Conservation (phyloP, 2,113 vertebrate genomes). For the Spilogale gracilis region DNA sequence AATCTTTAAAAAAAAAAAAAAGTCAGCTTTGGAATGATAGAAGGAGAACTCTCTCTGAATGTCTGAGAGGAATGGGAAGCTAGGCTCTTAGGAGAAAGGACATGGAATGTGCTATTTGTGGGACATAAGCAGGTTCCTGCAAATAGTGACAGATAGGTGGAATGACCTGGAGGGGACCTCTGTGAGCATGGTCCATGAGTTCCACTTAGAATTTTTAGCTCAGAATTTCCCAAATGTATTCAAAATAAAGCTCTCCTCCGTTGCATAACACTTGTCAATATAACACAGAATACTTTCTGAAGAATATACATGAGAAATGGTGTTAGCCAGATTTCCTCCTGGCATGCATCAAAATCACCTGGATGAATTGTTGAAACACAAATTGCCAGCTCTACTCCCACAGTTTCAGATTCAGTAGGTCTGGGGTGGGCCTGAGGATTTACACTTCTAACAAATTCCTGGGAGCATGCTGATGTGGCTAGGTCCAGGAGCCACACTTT, state of each 20-base stretch:
- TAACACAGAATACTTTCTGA: slow-evolving; percentile 18
- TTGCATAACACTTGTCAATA: neutral
- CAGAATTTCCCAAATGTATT: neutral
- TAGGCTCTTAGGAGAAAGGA: neutral
- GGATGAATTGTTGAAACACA: neutral
- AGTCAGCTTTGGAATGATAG: neutral
- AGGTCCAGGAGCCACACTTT: neutral
- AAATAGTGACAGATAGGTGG: neutral
- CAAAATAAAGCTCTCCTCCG: neutral
- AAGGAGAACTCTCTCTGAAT: neutral
- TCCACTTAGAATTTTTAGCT: neutral
- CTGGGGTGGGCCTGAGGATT: neutral
- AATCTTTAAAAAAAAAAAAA: neutral
- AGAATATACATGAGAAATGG: neutral
- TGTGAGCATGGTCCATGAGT: neutral
- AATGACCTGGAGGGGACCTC: neutral
- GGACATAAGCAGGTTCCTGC: neutral
- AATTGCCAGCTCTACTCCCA: neutral
- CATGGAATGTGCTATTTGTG: neutral
- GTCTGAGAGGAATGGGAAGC: neutral
- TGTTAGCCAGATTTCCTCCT: neutral
- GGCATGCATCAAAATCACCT: neutral
- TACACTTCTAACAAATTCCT: slow-evolving; percentile 24
- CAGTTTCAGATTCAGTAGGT: neutral
- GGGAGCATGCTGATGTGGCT: neutral